Evolutionary conservation across 1,140 invertebrate species (phyloP), one percentile per base, ranked within the genome.

Genomic region (Danaus plexippus): DNA sequence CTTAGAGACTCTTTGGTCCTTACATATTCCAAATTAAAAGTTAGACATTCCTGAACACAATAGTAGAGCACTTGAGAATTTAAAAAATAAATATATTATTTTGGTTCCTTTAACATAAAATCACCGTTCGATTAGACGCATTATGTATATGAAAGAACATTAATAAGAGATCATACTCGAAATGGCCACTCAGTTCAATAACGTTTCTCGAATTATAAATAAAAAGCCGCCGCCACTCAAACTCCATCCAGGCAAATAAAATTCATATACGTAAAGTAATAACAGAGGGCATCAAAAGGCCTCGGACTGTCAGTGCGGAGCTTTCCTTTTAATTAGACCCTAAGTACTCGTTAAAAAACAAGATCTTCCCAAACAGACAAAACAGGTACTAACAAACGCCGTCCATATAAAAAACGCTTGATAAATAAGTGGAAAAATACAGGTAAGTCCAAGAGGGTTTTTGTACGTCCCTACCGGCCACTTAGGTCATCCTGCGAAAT

Each of bases 361-460:
- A 72, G 79, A 85, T 85, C 78, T 85, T 85, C 78, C 73, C 72
- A 69, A 80, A 73, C 81, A 77, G 79, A 86, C 83, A 86, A 85
- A 86, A 77, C 72, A 71, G 61, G 67, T 74, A 80, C 78, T 70
- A 79, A 81, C 83, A 82, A 82, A 86, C 78, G 77, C 71, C 76
- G 77, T 63, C 69, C 78, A 84, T 80, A 80, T 85, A 83, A 87
- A 73, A 85, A 86, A 83, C 79, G 80, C 68, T 69, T 80, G 77
- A 83, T 86, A 87, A 87, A 87, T 85, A 87, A 82, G 81, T 86
- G 83, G 83, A 85, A 86, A 86, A 86, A 85, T 82, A 86, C 83
- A 86, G 83, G 83, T 86, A 85, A 85, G 78, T 83, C 78, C 74
- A 77, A 75, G 83, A 82, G 79, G 77, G 74, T 80, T 85, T 82